Base-by-base conservation (phyloP, 2,113 vertebrate species). In the Indicator indicator region DNA sequence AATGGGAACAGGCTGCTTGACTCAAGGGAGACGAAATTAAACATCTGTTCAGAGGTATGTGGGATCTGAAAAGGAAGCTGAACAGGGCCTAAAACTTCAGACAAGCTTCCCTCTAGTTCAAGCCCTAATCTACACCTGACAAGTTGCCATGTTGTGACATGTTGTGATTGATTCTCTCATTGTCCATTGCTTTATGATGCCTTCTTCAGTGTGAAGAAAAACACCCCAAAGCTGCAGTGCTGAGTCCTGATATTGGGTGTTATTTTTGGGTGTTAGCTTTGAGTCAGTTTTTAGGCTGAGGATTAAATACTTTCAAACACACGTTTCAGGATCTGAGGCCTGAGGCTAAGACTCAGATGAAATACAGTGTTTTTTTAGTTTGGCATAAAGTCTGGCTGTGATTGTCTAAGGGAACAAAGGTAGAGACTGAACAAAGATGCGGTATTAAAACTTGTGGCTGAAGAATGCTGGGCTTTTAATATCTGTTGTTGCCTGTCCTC, bases 341-440 rank as follows among this genome's bases (percentile, higher is more conserved):
- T 90, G 76, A 19, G 88, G 95, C 93, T 94, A 97, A 88, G 88
- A 38, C 62, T 86, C 68, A 94, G 92, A 94, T 94, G 83, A 97
- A 95, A 97, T 93, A 93, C 19, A 40, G 16, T 59, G 42, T 48
- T 20, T 59, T n/a, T 30, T 56, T 56, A 90, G 88, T 79, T 86
- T 86, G 69, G 62, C 55, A 18, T 81, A 33, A 91, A 80, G 65
- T 94, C 89, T 89, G 82, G 9, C 89, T 88, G 54, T 77, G 76
- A 30, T 91, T 91, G 50, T 95, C 85, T 94, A 40, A 20, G 83
- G 91, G 80, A 88, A 88, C 73, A 93, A 93, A 93, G 88, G 76
- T 91, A 70, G 90, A 81, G 65, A 11, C 40, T 78, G 88, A 95
- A 80, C 72, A 96, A 88, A 95, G 88, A 64, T 83, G 87, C 32